Percentiles rank a stretch among this genome's conserved stretches.
phyloP scores from a whole-genome alignment of 2,797 vertebrate genomes.

The Myotis findleyi region DNA sequence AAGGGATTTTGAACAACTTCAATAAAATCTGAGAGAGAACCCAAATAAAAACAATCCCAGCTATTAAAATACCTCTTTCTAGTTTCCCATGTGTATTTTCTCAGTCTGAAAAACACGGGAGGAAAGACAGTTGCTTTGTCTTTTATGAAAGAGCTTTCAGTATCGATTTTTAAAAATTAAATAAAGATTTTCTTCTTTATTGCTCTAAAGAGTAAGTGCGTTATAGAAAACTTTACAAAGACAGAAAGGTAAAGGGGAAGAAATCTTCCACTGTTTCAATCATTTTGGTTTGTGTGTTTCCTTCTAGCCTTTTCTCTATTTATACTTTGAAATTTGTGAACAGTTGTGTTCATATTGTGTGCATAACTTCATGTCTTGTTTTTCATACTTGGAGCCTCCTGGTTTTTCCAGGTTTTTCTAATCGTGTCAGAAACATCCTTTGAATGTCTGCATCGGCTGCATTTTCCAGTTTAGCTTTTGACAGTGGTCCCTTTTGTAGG shows the following conservation, averaged over 20 bases:
- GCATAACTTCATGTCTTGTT: background rate
- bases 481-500: background rate
- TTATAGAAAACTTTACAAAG: slow-evolving; percentile 36
- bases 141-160: slow-evolving; percentile 50
- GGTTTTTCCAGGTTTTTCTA: background rate
- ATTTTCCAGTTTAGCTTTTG: background rate
- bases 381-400: background rate
- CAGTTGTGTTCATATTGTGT: background rate
- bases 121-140: slow-evolving; percentile 44
- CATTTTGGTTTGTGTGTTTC: slow-evolving; percentile 23
- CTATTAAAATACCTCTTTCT: slow-evolving; percentile 37
- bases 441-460: background rate
- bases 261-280: background rate
- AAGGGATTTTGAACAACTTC: slow-evolving; percentile 34
- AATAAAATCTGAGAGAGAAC: slow-evolving; percentile 48
- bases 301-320: slow-evolving; percentile 19
- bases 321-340: background rate
- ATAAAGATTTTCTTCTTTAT: slow-evolving; percentile 18
- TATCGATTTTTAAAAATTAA: slow-evolving; percentile 42
- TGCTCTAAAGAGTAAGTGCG: slow-evolving; percentile 3
- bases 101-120: slow-evolving; percentile 42
- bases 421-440: background rate
- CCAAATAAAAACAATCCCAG: slow-evolving; percentile 66
- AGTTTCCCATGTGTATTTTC: slow-evolving; percentile 37
- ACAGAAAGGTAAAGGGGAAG: background rate